These are phyloP conservation scores for Typhlichthys subterraneus DNA, from an alignment of 2,797 vertebrate genomes.

Conservation along the genomic window DNA sequence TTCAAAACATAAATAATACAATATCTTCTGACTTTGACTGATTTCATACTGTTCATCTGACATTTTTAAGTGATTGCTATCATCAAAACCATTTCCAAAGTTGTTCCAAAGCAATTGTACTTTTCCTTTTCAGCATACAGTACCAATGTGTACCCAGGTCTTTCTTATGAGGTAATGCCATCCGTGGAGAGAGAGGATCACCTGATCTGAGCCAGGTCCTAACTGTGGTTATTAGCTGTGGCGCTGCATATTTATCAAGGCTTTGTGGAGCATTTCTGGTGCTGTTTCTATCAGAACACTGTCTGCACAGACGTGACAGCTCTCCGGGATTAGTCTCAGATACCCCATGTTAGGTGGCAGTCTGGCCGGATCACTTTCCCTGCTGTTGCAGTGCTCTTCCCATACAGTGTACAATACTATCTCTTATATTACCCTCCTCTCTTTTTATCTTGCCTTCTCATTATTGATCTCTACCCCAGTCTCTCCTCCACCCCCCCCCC, in stretches of 20 bases:
- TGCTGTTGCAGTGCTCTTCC: slow-evolving; percentile 22
- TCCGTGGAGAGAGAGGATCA: slow-evolving; percentile 61
- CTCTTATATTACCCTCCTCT: slow-evolving; percentile 15
- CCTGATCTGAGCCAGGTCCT: slow-evolving; percentile 67
- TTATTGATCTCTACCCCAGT: slow-evolving; percentile 1
- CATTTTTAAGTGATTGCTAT: slow-evolving; percentile 37
- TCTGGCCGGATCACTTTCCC: slow-evolving; percentile 45
- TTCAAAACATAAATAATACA: too few species aligned
- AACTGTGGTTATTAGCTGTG: slow-evolving; percentile 66
- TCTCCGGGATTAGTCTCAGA: slow-evolving; percentile 77
- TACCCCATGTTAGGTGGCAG: slow-evolving; percentile 62
- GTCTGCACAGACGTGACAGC: slow-evolving; percentile 73
- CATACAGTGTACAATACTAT: background rate
- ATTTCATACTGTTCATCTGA: slow-evolving; percentile 44
- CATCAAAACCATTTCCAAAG: slow-evolving; percentile 39
- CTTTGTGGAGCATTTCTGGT: slow-evolving; percentile 78
- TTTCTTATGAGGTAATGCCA: slow-evolving; percentile 45
- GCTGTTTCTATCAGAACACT: slow-evolving; percentile 71
- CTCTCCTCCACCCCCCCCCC: background rate
- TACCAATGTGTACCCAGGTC: too few species aligned
- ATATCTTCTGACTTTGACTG: slow-evolving; percentile 1
- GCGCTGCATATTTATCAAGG: slow-evolving; percentile 78
- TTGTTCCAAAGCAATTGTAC: background rate
- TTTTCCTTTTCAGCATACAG: too few species aligned
- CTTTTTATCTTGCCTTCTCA: background rate